These are phyloP conservation scores for Pentalonia nigronervosa DNA, from an alignment of 1,140 invertebrate genomes.

Conservation along the genomic window DNA sequence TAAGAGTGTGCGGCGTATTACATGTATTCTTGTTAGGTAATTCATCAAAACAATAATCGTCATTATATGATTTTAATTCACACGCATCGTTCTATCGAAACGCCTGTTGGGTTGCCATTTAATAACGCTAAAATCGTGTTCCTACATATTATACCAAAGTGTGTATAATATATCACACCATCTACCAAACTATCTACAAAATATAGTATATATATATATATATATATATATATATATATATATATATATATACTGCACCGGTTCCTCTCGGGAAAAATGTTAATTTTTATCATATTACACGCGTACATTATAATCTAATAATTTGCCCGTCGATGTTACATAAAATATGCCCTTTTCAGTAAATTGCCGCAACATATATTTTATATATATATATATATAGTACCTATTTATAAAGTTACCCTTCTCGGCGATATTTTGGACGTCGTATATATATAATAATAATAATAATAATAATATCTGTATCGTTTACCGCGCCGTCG, in stretches of 20 bases:
- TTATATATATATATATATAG: background rate
- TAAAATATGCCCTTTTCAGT: background rate
- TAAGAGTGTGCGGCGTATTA: background rate
- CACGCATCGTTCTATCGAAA: background rate
- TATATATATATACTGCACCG: background rate
- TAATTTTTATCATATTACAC: background rate
- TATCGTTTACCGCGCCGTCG: conserved; percentile 16
- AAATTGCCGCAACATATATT: background rate
- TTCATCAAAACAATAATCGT: conserved; percentile 20
- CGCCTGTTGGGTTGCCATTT: conserved; percentile 26
- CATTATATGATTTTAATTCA: conserved; percentile 23
- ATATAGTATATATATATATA: background rate
- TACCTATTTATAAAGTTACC: background rate
- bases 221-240: background rate
- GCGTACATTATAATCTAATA: background rate
- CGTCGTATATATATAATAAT: background rate
- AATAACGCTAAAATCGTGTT: conserved; percentile 21
- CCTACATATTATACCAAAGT: too few relatives aligned
- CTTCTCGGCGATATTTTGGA: conserved; percentile 9
- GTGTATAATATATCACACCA: background rate
- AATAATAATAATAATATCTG: background rate
- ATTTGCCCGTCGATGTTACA: too few relatives aligned
- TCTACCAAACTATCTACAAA: background rate
- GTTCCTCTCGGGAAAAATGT: conserved; percentile 12
- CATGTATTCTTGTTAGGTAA: background rate